These are phyloP conservation scores for Cotesia vestalis DNA, from an alignment of 1,140 invertebrate species.

Conservation along the genomic window DNA sequence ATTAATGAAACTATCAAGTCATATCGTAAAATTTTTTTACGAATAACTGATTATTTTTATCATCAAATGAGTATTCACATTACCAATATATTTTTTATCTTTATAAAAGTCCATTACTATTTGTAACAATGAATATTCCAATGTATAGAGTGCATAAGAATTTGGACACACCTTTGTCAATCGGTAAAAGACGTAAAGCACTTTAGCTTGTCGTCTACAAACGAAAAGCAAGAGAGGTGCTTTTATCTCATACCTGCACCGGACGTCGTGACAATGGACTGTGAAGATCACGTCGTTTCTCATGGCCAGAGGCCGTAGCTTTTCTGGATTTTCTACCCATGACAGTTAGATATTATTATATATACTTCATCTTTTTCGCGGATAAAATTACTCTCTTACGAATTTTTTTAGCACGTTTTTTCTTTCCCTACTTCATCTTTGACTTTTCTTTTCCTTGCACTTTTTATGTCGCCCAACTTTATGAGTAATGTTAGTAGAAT, in stretches of 20 bases:
- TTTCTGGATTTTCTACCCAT: conserved; percentile 33
- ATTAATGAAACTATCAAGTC: too few relatives aligned
- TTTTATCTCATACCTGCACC: conserved; percentile 35
- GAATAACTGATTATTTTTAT: too few relatives aligned
- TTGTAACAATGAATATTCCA: too few relatives aligned
- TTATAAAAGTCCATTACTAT: too few relatives aligned
- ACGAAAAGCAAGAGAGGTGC: conserved; percentile 33
- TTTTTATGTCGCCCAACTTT: too few relatives aligned
- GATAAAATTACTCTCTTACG: conserved; percentile 29
- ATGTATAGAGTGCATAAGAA: not conserved
- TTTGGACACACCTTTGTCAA: not conserved
- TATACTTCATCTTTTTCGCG: conserved; percentile 29
- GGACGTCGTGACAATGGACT: conserved; percentile 48
- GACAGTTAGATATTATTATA: conserved; percentile 7
- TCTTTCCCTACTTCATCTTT: too few relatives aligned
- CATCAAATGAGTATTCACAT: not conserved
- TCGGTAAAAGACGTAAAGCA: not conserved
- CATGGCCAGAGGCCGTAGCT: conserved; percentile 33
- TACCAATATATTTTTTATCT: not conserved
- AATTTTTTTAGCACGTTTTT: too few relatives aligned
- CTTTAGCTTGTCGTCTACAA: conserved; percentile 39
- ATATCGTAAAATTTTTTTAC: too few relatives aligned
- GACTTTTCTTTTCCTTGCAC: too few relatives aligned
- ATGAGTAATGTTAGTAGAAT: too few relatives aligned
- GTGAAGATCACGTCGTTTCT: conserved; percentile 38